Evolutionary conservation across 92 coral and sea anemone species (phyloP).

Genomic region (Paragorgia papillata): DNA sequence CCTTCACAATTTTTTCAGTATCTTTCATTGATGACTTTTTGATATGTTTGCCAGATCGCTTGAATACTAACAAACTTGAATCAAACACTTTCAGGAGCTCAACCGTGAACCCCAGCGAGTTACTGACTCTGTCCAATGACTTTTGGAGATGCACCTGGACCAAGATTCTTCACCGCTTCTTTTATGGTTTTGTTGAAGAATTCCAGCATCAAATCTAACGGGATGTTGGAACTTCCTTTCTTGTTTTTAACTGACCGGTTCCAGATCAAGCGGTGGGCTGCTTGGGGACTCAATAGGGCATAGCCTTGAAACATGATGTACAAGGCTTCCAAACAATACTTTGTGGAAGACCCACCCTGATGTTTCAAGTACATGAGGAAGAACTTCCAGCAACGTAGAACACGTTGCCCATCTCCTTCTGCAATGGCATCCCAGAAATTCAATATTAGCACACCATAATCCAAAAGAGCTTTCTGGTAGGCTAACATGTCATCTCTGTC

Average conservation of each 20-base stretch:
- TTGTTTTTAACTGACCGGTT: slow-evolving; percentile 69
- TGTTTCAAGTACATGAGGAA: slow-evolving; percentile 69
- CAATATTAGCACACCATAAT: slow-evolving; percentile 33
- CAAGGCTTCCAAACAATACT: slow-evolving; percentile 72
- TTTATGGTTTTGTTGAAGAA: slow-evolving; percentile 10
- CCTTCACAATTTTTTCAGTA: slow-evolving; percentile 14
- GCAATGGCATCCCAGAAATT: slow-evolving; percentile 56
- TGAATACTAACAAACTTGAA: slow-evolving; percentile 7
- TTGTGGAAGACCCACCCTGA: slow-evolving; percentile 56
- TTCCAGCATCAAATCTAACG: slow-evolving; percentile 32
- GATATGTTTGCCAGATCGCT: too few relatives aligned
- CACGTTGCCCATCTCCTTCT: slow-evolving; percentile 68
- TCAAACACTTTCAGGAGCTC: slow-evolving; percentile 57
- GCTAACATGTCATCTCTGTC: slow-evolving; percentile 42
- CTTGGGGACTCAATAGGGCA: slow-evolving; percentile 65
- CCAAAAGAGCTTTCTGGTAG: slow-evolving; percentile 38
- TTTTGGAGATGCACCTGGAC: slow-evolving; percentile 64
- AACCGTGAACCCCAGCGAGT: slow-evolving; percentile 56
- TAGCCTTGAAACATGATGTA: slow-evolving; percentile 71
- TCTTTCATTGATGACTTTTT: too few relatives aligned
- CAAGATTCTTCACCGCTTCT: slow-evolving; percentile 67
- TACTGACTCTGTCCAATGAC: slow-evolving; percentile 64
- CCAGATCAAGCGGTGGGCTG: slow-evolving; percentile 69
- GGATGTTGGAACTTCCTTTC: slow-evolving; percentile 53
- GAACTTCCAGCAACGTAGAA: slow-evolving; percentile 68